Evolutionary conservation across 2,888 invertebrate genomes (phyloP), one percentile per base, ranked within the genome.

Genomic region (Brachypterus glaber): DNA sequence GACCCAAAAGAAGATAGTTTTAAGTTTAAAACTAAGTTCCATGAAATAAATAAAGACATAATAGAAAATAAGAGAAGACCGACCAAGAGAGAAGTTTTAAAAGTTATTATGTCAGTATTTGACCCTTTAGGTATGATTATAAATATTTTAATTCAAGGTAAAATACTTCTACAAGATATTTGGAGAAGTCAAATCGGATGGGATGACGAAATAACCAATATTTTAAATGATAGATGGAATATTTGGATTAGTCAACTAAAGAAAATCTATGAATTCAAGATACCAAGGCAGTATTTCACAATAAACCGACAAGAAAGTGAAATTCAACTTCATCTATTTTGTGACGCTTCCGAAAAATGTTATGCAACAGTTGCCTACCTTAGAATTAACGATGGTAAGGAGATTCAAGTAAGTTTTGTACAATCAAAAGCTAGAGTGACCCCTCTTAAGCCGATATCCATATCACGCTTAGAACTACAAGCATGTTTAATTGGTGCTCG

Each of bases 331-430:
- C 40, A 40, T 11, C 14, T 30, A 14, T 40, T 36, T 25, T 37
- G 40, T 26, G 36, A 40, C 25, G 35, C 35, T 2, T 30, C 30
- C 14, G 18, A 30, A 12, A 13, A 29, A 25, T 24, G 17, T 17
- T 40, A 26, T 21, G 16, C 27, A 11, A 14, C 40, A 18, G 40
- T 40, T n/a, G 36, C 32, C 2, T 40, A 32, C 29, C 33, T 37
- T 7, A 25, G 33, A n/a, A n/a, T n/a, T n/a, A n/a, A n/a, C n/a
- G n/a, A n/a, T n/a, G n/a, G n/a, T n/a, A n/a, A n/a, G n/a, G n/a
- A n/a, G n/a, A n/a, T n/a, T n/a, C n/a, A n/a, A n/a, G n/a, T n/a
- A n/a, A n/a, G n/a, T n/a, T n/a, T 40, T 17, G 8, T 40, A 2
- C 18, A 15, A 17, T 18, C 32, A 3, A 40, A 33, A 30, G 13